phyloP scores from a whole-genome alignment of 2,888 invertebrate species.

The Fissipunctia ypsillon region DNA sequence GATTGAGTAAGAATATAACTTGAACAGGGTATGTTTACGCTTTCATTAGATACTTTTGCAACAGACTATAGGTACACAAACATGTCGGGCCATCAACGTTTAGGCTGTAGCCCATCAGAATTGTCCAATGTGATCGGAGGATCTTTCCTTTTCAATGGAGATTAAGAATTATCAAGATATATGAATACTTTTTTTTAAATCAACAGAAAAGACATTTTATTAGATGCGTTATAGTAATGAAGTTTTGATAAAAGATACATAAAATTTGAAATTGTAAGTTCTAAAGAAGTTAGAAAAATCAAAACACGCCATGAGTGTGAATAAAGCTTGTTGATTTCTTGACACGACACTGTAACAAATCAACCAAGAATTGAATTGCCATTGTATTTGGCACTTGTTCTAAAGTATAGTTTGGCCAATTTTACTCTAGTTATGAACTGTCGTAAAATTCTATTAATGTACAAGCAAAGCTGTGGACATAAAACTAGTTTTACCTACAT shows the following conservation, averaged over 20 bases:
- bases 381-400: constrained; percentile 27
- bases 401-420: constrained; percentile 1
- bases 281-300: constrained; percentile 1
- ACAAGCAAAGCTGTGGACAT: constrained; percentile 15
- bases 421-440: constrained; percentile 15
- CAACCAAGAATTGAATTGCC: neutral
- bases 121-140: too few relatives aligned
- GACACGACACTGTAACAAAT: neutral
- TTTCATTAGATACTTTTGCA: neutral
- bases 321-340: constrained; percentile 7
- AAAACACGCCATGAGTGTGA: neutral
- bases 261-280: neutral
- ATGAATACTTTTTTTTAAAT: neutral
- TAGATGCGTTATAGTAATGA: neutral
- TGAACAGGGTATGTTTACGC: too few relatives aligned
- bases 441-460: constrained; percentile 45
- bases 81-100: neutral
- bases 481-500: constrained; percentile 39
- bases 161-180: neutral
- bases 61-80: neutral
- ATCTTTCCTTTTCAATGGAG: neutral
- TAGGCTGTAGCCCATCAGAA: neutral
- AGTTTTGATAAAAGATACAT: neutral
- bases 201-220: neutral
- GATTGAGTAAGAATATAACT: neutral